phyloP scores from a whole-genome alignment of 2,888 invertebrate genomes.

The Galerucella nymphaeae region DNA sequence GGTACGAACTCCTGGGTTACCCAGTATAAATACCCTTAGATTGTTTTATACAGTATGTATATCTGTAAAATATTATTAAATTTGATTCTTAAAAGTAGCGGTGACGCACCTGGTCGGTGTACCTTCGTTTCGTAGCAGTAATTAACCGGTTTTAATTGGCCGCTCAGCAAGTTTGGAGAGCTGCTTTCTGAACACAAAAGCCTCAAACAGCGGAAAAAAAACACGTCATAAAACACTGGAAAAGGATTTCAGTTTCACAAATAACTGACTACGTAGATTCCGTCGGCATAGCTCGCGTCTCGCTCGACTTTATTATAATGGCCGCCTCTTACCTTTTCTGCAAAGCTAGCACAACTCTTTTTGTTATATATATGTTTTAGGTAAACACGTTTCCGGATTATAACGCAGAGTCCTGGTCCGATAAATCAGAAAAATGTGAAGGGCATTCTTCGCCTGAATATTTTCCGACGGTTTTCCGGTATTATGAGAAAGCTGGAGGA shows the following conservation, averaged over 20 bases:
- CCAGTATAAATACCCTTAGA: no score
- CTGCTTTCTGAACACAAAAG: neutral
- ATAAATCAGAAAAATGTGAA: constrained; percentile 24
- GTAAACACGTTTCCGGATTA: constrained; percentile 37
- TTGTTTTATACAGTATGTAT: no score
- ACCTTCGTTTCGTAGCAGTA: constrained; percentile 44
- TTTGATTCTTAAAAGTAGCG: neutral
- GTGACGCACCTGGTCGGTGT: constrained; percentile 6
- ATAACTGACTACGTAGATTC: constrained; percentile 30
- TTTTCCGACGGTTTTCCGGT: constrained; percentile 7
- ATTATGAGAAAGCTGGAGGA: neutral
- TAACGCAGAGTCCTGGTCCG: constrained; percentile 2
- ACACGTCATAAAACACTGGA: constrained; percentile 35
- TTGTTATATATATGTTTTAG: constrained; percentile 30
- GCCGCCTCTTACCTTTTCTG: constrained; percentile 30
- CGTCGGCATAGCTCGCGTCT: constrained; percentile 17
- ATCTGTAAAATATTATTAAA: no score
- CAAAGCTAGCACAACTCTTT: constrained; percentile 34
- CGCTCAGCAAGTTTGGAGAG: constrained; percentile 53
- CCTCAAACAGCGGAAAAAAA: constrained; percentile 27
- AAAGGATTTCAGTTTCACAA: constrained; percentile 32
- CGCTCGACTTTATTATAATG: constrained; percentile 18
- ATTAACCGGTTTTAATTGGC: constrained; percentile 60
- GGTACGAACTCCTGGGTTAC: no score
- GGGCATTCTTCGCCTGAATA: constrained; percentile 3